A percentile compares a stretch with the other conserved stretches of the same genome.
Conservation (phyloP, 2,888 invertebrate species). For the Elmis aenea region DNA sequence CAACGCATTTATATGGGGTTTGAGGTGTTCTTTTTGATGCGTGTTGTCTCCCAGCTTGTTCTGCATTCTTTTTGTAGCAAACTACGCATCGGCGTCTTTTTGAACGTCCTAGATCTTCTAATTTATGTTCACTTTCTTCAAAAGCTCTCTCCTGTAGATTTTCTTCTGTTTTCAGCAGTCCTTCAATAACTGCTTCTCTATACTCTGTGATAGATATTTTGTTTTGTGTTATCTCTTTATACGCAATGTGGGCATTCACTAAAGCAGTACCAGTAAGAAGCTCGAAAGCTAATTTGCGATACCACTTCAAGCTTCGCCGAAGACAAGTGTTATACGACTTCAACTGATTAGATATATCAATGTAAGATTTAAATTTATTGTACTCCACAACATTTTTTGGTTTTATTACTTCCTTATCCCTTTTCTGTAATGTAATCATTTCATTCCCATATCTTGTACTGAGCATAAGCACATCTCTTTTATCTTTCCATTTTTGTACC, state of each 20-base stretch:
- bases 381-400: conserved; percentile 10
- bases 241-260: conserved; percentile 13
- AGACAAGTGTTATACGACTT: conserved; percentile 24
- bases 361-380: conserved; percentile 14
- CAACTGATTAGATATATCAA: conserved; percentile 10
- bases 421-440: conserved; percentile 2
- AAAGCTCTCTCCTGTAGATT: neutral
- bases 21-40: too few species aligned
- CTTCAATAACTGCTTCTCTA: neutral
- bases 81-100: too few species aligned
- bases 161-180: neutral
- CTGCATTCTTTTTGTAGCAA: too few species aligned
- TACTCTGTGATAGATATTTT: conserved; percentile 13
- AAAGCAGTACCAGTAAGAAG: conserved; percentile 8
- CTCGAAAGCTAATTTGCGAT: conserved; percentile 12
- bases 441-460: conserved; percentile 6
- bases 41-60: too few species aligned
- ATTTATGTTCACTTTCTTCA: neutral
- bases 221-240: conserved; percentile 22
- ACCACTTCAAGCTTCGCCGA: conserved; percentile 20
- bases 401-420: conserved; percentile 2
- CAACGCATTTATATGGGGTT: conserved; percentile 3
- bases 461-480: conserved; percentile 7
- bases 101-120: conserved; percentile 3
- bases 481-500: conserved; percentile 11